These are phyloP conservation scores for Hippopotamus amphibius DNA, from an alignment of 2,113 vertebrate genomes.

Conservation along the genomic window DNA sequence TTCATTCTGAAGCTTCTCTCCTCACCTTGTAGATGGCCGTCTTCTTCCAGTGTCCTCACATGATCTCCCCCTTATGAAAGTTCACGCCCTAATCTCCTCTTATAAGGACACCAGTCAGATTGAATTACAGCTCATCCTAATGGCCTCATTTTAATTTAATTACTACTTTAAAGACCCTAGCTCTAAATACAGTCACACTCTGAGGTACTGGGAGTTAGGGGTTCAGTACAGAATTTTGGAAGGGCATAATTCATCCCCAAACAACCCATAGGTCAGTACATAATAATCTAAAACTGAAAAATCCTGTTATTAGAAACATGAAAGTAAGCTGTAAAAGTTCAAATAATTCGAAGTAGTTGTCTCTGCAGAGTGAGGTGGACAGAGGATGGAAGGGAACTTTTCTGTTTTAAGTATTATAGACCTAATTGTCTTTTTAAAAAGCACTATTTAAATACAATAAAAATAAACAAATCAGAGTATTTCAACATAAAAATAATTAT, in stretches of 20 bases:
- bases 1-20: neutral
- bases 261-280: neutral
- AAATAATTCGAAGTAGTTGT: neutral
- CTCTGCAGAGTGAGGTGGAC: neutral
- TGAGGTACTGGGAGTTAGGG: neutral
- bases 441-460: neutral
- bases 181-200: neutral
- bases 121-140: neutral
- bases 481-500: slow-evolving; percentile 59
- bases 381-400: neutral
- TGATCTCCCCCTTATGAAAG: neutral
- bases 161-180: neutral
- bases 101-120: neutral
- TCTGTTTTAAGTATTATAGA: neutral
- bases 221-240: neutral
- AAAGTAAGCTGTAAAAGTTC: neutral
- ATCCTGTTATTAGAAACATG: neutral
- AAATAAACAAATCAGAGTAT: neutral
- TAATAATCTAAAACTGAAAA: slow-evolving; percentile 11
- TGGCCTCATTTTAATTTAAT: neutral
- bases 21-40: neutral
- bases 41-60: neutral
- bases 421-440: neutral
- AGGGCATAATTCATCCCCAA: neutral
- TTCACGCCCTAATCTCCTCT: neutral